Conservation (phyloP, 2,113 vertebrate species). For the Coptodon rendalli region DNA sequence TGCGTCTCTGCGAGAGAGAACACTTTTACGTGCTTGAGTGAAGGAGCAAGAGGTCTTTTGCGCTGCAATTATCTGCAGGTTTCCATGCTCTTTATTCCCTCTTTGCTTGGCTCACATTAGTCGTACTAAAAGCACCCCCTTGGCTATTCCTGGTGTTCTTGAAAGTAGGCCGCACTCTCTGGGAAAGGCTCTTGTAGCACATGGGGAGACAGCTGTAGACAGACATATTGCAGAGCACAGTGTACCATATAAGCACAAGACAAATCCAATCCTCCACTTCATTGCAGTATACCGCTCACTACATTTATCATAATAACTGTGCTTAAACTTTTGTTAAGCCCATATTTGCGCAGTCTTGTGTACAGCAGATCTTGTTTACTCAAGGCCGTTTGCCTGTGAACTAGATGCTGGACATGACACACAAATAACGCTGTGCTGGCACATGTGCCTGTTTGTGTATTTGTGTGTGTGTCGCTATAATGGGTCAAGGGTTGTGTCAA, state of each 20-base stretch:
- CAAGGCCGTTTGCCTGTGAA: not conserved
- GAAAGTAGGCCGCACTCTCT: constrained; percentile 70
- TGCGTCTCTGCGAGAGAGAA: not conserved
- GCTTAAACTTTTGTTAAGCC: not conserved
- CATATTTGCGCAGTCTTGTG: not conserved
- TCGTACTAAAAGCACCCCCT: constrained; percentile 58
- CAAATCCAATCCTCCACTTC: not conserved
- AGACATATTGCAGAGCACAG: constrained; percentile 37
- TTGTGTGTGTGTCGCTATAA: not conserved
- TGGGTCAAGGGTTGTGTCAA: constrained; percentile 11
- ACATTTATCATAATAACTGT: not conserved
- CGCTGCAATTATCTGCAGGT: constrained; percentile 53
- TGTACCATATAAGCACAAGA: not conserved
- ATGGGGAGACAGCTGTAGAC: constrained; percentile 32
- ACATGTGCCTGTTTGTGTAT: constrained; percentile 12
- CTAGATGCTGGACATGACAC: not conserved
- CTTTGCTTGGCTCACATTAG: constrained; percentile 67
- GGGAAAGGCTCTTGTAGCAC: constrained; percentile 58
- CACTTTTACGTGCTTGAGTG: not conserved
- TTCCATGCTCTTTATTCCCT: constrained; percentile 63
- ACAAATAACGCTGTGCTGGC: not conserved
- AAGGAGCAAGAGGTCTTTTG: constrained; percentile 36
- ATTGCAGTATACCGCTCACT: not conserved
- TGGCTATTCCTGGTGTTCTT: constrained; percentile 71
- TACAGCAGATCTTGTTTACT: constrained; percentile 2